Conservation (phyloP, 2,797 vertebrate species). For the Darevskia mixta region DNA sequence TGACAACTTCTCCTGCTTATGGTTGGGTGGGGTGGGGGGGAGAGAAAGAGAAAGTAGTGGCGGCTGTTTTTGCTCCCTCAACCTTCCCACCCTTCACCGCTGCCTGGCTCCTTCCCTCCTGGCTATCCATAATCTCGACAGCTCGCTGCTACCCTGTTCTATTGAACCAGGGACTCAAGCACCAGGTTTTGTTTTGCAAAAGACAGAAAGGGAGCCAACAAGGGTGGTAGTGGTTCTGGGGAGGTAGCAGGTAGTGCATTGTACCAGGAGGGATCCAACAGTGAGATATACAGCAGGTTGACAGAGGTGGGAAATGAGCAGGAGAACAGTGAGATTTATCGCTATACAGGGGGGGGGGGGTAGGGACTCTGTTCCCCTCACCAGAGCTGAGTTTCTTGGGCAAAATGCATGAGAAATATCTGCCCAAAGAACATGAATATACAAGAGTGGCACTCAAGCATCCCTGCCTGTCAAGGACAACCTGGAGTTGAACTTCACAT, state of each 20-base stretch:
- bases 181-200: conserved; percentile 23
- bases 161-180: conserved; percentile 50
- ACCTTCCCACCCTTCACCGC: conserved; percentile 27
- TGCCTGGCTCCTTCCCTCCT: conserved; percentile 28
- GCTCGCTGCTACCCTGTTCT: conserved; percentile 35
- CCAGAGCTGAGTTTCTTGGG: neutral
- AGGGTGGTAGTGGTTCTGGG: no score
- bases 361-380: neutral
- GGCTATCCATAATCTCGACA: conserved; percentile 63
- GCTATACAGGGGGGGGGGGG: neutral
- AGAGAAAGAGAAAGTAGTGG: neutral
- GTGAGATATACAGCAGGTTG: conserved; percentile 57
- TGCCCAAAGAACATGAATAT: neutral
- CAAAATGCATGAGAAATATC: neutral
- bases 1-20: conserved; percentile 47
- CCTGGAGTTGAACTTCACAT: conserved; percentile 11
- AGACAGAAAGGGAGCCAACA: conserved; percentile 13
- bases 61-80: neutral
- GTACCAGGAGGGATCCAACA: conserved; percentile 42
- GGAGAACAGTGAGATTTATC: conserved; percentile 50
- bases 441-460: neutral
- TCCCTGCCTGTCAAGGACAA: conserved; percentile 1
- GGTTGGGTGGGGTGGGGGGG: conserved; percentile 21
- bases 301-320: conserved; percentile 29
- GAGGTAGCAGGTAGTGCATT: neutral